Conservation (phyloP, 2,113 vertebrate genomes). For the Antennarius striatus region DNA sequence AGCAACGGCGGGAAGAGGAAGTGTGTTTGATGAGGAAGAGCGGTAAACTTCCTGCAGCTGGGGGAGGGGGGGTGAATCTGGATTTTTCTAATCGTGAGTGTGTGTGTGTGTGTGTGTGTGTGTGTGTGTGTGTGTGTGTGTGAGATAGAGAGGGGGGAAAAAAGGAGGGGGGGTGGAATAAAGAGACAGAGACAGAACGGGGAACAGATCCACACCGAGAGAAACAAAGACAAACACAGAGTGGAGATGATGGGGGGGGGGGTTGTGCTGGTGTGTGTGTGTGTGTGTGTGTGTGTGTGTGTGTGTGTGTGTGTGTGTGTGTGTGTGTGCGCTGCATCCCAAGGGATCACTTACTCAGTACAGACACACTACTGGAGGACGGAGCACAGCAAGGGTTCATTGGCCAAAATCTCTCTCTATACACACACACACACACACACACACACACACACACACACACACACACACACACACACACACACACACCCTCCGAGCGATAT, state of each 20-base stretch:
- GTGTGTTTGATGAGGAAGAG: slow-evolving; percentile 37
- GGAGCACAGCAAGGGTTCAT: slow-evolving; percentile 71
- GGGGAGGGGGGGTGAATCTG: slow-evolving; percentile 26
- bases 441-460: slow-evolving; percentile 43
- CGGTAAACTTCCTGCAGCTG: slow-evolving; percentile 37
- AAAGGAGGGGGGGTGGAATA: slow-evolving; percentile 1
- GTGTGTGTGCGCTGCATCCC: slow-evolving; percentile 56
- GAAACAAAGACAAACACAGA: slow-evolving; percentile 41
- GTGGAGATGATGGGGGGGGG: slow-evolving; percentile 23
- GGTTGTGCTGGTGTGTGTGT: slow-evolving; percentile 54
- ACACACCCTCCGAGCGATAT: slow-evolving; percentile 69
- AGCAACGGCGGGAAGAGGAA: slow-evolving; percentile 24
- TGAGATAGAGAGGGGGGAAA: slow-evolving; percentile 3
- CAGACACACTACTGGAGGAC: slow-evolving; percentile 74
- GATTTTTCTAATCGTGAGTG: slow-evolving; percentile 52
- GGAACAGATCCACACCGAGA: slow-evolving; percentile 34
- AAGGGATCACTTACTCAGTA: slow-evolving; percentile 76
- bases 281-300: slow-evolving; percentile 10
- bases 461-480: slow-evolving; percentile 34
- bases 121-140: too few species aligned
- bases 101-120: slow-evolving; percentile 42
- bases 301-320: too few species aligned
- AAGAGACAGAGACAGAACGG: slow-evolving; percentile 39
- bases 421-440: slow-evolving; percentile 46
- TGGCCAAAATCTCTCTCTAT: slow-evolving; percentile 72